Evolutionary conservation across 2,797 vertebrate genomes (phyloP), one percentile per base, ranked within the genome.

Genomic region (Pelochelys cantorii): DNA sequence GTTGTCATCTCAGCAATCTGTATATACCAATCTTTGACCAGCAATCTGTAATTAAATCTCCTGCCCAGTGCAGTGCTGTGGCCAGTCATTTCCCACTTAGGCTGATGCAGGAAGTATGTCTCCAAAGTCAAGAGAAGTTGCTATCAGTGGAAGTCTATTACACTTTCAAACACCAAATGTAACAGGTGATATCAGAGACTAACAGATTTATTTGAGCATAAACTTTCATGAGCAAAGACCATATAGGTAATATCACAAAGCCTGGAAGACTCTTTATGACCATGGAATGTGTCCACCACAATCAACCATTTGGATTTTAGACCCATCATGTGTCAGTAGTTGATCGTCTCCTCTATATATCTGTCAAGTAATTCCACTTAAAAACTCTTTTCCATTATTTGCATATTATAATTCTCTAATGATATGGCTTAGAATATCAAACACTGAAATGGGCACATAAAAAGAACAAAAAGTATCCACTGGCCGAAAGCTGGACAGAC

Each of bases 51-150:
- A 12, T 27, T 90, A 62, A 79, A 90, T 80, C 52, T 89, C 52
- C 22, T 25, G 0, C 25, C 80, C 27, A 57, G 48, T 78, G 1
- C 34, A 18, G 34, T 1, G 81, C 22, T 3, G 11, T 57, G 54
- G 4, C 2, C 3, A 78, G 3, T 27, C 42, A 60, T 23, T 1
- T 0, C 25, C 5, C 77, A 81, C 5, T 74, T 60, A 57, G 80
- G 82, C 20, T 71, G 68, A 71, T 23, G 10, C 68, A 71, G 34
- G 1, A 22, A 86, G 2, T 23, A 1, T 37, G 89, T 81, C 74
- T 92, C n/a, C 12, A 92, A 90, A 93, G 57, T 37, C 31, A 18
- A 8, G 65, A 29, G 12, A 25, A 9, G 1, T 34, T 85, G 78
- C 2, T 82, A 83, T 52, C 8, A 79, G 42, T 12, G 1, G 29